Evolutionary conservation across 2,888 invertebrate genomes (phyloP), one percentile per base, ranked within the genome.

Genomic region (Nomada lathburiana): DNA sequence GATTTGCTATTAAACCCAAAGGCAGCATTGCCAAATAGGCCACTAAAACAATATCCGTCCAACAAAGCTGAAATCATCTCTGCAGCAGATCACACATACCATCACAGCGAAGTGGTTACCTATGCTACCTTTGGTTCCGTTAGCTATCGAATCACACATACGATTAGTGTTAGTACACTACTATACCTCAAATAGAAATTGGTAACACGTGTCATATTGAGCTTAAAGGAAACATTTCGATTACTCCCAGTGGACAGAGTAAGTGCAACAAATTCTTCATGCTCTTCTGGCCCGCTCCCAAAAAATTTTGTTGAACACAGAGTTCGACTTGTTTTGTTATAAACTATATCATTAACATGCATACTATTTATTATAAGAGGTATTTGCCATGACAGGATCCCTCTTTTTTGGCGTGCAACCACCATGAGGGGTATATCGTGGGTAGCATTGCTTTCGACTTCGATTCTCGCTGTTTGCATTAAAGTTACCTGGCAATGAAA

Each of bases 361-460:
- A 26, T 50, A 18, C 80, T 81, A 75, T 95, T 95, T 0, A 97
- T 95, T 65, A 95, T 89, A 88, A 97, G 94, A 0, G 97, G 98
- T 11, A 98, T 94, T 90, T 97, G 96, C 97, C 97, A 98, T 0
- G 97, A 97, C 76, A 97, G 94, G 1, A 97, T 96, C 65, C 96
- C 96, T 91, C 95, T 96, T 86, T 96, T 96, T 92, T 98, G 97
- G 59, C 96, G 94, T 0, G 97, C 96, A 0, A 97, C 97, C 75
- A 97, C 95, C 86, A 97, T 95, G 7, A 97, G 93, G 0, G 97
- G 97, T 84, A 95, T 95, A 0, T 95, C 94, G 50, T 94, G 91
- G 68, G 94, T 95, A 0, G 96, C 95, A 76, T 95, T 85, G 68
- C 94, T 94, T 76, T 90, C 85, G 1, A 94, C 92, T 29, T 89